Evolutionary conservation across 2,797 vertebrate genomes (phyloP), one percentile per base, ranked within the genome.

Genomic region (Melanotaenia parkinsoni): DNA sequence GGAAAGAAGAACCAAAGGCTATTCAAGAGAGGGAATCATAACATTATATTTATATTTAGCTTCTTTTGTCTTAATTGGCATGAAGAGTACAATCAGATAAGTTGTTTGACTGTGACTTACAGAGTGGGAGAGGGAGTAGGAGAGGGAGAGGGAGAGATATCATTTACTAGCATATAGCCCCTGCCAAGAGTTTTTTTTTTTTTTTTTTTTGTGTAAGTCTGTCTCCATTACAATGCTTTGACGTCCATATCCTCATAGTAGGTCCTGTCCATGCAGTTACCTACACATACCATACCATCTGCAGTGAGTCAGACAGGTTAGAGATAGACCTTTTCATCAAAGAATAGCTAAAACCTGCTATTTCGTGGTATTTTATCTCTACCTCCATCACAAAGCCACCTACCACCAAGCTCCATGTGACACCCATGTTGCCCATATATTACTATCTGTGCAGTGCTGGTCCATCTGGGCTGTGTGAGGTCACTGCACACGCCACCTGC

Each of bases 401-500:
- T 53, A 72, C 70, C 70, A 20, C n/a, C 32, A 14, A 84, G 79
- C 76, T 71, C 81, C 37, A 2, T 84, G 77, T 86, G 79, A 56
- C 74, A 87, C 64, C 77, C 83, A 54, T 68, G 83, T 83, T 30
- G 72, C 79, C 80, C 78, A 72, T 83, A 68, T 79, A 78, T 78
- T 79, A 61, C 32, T 53, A 71, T 86, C 87, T 81, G 77, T 43
- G 83, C 71, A 66, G 72, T 76, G 66, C 71, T 54, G 83, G 86
- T 92, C 92, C 92, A 93, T 92, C 86, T 92, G 92, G 89, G 86
- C 90, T 89, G 76, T 75, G 86, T 90, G 86, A 92, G 93, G 92
- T 93, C 91, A 92, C 83, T 90, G 91, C 89, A 90, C 91, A 92
- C 83, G n/a, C 92, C 91, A 92, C 91, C 91, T 94, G 92, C 90